Evolutionary conservation across 2,888 invertebrate genomes (phyloP).

Genomic region (Idaea aversata): DNA sequence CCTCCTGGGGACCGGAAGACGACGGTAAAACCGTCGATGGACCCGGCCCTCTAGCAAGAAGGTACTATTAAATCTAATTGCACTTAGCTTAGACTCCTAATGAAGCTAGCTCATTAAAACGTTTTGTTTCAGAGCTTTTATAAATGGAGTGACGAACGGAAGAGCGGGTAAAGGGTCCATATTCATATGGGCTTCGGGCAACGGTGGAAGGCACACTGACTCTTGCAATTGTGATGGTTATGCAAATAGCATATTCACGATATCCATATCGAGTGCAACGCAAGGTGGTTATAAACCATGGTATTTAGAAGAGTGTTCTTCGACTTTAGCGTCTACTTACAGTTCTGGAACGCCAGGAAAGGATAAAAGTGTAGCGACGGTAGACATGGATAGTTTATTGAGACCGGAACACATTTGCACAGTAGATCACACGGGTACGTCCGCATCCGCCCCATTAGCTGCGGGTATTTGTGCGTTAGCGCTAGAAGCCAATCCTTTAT

Average conservation of each 20-base stretch:
- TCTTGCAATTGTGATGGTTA: slow-evolving; percentile 99
- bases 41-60: slow-evolving; percentile 93
- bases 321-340: slow-evolving; percentile 98
- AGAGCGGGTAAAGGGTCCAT: slow-evolving; percentile 96
- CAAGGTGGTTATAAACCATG: slow-evolving; percentile 97
- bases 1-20: slow-evolving; percentile 98
- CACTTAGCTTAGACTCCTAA: slow-evolving; percentile 12
- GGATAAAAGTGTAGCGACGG: slow-evolving; percentile 94
- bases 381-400: slow-evolving; percentile 93
- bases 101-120: slow-evolving; percentile 63
- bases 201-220: slow-evolving; percentile 96
- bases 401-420: slow-evolving; percentile 94
- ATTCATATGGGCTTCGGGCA: slow-evolving; percentile 99
- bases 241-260: slow-evolving; percentile 98
- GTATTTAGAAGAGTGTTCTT: slow-evolving; percentile 99
- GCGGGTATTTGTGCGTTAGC: slow-evolving; percentile 97
- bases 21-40: slow-evolving; percentile 98
- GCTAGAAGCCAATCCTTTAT: slow-evolving; percentile 93
- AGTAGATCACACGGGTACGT: slow-evolving; percentile 94
- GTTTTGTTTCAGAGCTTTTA: slow-evolving; percentile 87
- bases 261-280: slow-evolving; percentile 98
- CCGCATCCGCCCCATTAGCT: slow-evolving; percentile 96
- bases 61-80: slow-evolving; percentile 40
- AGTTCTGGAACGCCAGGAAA: slow-evolving; percentile 96
- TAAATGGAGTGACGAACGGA: slow-evolving; percentile 95